Evolutionary conservation across 2,797 vertebrate genomes (phyloP), one percentile per base, ranked within the genome.

Genomic region (Chelidonichthys spinosus): DNA sequence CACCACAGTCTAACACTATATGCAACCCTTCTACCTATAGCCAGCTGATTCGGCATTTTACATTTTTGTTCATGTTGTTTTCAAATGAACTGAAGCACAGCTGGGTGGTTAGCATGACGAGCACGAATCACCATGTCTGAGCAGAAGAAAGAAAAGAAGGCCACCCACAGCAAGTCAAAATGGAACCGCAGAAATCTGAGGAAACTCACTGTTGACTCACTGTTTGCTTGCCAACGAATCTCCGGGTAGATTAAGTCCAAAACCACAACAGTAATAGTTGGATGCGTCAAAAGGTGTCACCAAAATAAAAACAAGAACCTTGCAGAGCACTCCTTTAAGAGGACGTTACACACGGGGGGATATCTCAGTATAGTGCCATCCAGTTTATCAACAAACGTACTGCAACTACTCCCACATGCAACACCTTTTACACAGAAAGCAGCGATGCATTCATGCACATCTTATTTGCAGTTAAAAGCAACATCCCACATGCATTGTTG

Each of bases 201-300:
- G 49, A 52, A 66, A 65, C 55, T 77, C 68, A 60, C 42, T 69
- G 78, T 43, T 82, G 79, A 84, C 69, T 81, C 72, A 71, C 37
- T 65, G 79, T 78, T 70, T 76, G 67, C 54, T 61, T 75, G 63
- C 72, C 58, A 54, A 61, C 72, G 10, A 47, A 72, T 82, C 58
- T 79, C 62, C 42, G 47, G 13, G 69, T 46, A 56, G 77, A 81
- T 79, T 77, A 72, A 43, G 53, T 43, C 81, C 53, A 68, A 67
- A 82, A 74, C 73, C 69, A 55, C 69, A 67, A 67, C 80, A 74
- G 61, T 72, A 74, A 66, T 76, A 66, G 74, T 72, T 60, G 36
- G 66, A 78, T 70, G 49, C 25, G 0, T 55, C 71, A 78, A 76
- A 25, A 79, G 65, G 76, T 64, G 47, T 78, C 61, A 47, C 14